Percentiles rank a stretch among this genome's conserved stretches.
Evolutionary conservation across 2,888 invertebrate species (phyloP).

Genomic region (Dasypolia templi): DNA sequence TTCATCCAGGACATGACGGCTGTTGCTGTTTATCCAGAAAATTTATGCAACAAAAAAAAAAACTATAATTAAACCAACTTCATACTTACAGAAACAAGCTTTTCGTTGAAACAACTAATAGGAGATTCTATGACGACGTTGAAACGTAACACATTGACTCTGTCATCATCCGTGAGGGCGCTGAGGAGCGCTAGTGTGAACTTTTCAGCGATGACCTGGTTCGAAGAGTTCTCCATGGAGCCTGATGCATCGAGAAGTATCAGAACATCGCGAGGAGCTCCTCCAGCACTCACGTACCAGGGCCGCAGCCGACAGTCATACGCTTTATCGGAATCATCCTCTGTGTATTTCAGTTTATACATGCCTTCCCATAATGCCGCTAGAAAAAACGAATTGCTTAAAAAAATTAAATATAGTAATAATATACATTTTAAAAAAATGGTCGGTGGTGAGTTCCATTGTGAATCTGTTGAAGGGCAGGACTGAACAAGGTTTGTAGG

Average conservation of each 20-base stretch:
- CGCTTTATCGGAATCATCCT: constrained; percentile 74
- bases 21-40: not conserved
- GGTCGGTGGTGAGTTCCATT: not conserved
- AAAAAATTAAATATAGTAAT: not conserved
- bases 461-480: not conserved
- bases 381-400: constrained; percentile 54
- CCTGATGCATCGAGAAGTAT: constrained; percentile 86
- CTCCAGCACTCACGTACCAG: constrained; percentile 86
- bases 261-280: constrained; percentile 85
- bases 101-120: constrained; percentile 83
- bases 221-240: constrained; percentile 85
- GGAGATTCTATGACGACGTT: constrained; percentile 81
- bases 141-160: constrained; percentile 85
- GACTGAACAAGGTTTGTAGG: too few relatives aligned
- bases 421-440: not conserved
- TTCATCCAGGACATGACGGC: too few relatives aligned
- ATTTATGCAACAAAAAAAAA: not conserved
- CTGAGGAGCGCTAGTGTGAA: constrained; percentile 84
- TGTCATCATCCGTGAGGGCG: constrained; percentile 86
- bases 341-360: constrained; percentile 76
- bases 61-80: too few relatives aligned
- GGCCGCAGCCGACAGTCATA: constrained; percentile 87
- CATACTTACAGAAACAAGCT: constrained; percentile 82
- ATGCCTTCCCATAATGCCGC: constrained; percentile 85
- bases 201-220: constrained; percentile 78